These are phyloP conservation scores for Lethenteron reissneri DNA, from an alignment of 2,113 vertebrate genomes.

Conservation along the genomic window DNA sequence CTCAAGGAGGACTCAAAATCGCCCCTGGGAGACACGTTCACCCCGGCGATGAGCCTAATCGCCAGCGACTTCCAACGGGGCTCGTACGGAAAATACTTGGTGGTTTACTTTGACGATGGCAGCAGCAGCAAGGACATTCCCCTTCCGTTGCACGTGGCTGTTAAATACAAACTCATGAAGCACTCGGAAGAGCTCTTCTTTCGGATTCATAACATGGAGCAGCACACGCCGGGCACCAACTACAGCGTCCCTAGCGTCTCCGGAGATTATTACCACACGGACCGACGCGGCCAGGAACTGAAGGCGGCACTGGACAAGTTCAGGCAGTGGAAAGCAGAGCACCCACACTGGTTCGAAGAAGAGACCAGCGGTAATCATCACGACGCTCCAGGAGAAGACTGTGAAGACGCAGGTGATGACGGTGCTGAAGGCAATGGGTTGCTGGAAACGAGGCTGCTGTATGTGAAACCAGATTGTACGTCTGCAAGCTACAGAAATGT, in stretches of 20 bases:
- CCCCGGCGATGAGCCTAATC: slow-evolving; percentile 33
- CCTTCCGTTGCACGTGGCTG: slow-evolving; percentile 23
- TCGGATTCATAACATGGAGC: slow-evolving; percentile 12
- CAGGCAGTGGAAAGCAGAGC: background rate
- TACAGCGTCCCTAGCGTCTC: background rate
- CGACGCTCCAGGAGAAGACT: background rate
- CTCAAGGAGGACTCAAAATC: slow-evolving; percentile 15
- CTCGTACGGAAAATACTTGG: slow-evolving; percentile 24
- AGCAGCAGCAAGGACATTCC: slow-evolving; percentile 11
- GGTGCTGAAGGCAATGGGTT: too few relatives aligned
- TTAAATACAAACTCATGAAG: slow-evolving; percentile 26
- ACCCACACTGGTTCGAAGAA: slow-evolving; percentile 4
- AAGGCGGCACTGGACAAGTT: background rate
- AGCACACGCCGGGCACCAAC: background rate
- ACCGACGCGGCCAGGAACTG: background rate
- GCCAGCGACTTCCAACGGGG: slow-evolving; percentile 23
- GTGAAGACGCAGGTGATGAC: too few relatives aligned
- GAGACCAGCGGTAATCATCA: background rate
- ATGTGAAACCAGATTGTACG: too few relatives aligned
- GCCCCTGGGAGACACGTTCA: slow-evolving; percentile 28
- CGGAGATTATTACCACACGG: background rate
- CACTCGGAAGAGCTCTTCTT: slow-evolving; percentile 25
- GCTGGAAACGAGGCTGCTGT: too few relatives aligned
- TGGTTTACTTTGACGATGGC: slow-evolving; percentile 24
- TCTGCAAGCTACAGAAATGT: too few relatives aligned